phyloP scores from a whole-genome alignment of 2,113 vertebrate species.

The Cebus imitator region DNA sequence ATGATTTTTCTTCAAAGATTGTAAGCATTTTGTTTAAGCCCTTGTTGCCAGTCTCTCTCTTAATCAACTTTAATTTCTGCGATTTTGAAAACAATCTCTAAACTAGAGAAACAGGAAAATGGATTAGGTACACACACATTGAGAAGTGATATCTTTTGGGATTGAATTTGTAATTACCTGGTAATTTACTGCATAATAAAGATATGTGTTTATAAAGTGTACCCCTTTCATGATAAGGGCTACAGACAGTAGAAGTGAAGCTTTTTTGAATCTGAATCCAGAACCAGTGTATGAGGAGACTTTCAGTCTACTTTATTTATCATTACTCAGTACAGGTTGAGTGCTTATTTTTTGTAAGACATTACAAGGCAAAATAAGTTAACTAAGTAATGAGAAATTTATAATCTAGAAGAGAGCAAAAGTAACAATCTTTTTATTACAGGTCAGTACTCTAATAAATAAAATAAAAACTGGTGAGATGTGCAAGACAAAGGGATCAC shows the following conservation, averaged over 20 bases:
- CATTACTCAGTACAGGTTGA: neutral
- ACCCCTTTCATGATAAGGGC: neutral
- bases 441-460: neutral
- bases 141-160: neutral
- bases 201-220: neutral
- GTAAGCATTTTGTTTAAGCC: neutral
- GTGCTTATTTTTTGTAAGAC: neutral
- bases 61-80: neutral
- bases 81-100: neutral
- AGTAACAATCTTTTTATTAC: neutral
- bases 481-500: neutral
- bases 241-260: neutral
- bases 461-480: neutral
- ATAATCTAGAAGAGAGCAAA: neutral
- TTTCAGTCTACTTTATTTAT: slow-evolving; percentile 22
- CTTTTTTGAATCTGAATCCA: neutral
- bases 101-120: slow-evolving; percentile 31
- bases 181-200: neutral
- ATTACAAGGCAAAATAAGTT: neutral
- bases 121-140: neutral
- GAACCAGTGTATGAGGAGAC: neutral
- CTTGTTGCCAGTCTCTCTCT: neutral
- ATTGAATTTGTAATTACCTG: neutral
- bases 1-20: neutral
- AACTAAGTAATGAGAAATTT: neutral